Evolutionary conservation across 2,797 vertebrate genomes (phyloP).

Genomic region (Bovichtus diacanthus): DNA sequence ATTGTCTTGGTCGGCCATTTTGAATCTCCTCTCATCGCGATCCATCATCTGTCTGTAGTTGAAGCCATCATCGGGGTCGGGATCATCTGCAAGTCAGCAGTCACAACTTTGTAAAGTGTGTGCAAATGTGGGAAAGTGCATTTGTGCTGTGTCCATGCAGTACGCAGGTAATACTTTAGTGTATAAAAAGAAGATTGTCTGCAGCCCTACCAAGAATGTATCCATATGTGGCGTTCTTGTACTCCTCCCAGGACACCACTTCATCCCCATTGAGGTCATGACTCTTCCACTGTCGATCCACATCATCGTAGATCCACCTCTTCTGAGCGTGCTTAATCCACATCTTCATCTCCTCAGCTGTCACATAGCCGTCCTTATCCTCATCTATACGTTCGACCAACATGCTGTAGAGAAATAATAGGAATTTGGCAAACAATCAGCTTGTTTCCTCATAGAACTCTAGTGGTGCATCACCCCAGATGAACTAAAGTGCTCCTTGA

Average conservation of each 20-base stretch:
- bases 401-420: constrained; percentile 84
- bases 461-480: background rate
- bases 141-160: background rate
- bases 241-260: constrained; percentile 96
- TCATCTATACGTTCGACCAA: constrained; percentile 95
- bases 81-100: constrained; percentile 87
- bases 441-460: background rate
- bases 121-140: background rate
- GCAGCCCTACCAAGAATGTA: constrained; percentile 91
- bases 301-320: constrained; percentile 98
- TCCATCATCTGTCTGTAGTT: constrained; percentile 99
- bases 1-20: constrained; percentile 92
- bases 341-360: constrained; percentile 92
- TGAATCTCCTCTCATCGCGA: constrained; percentile 96
- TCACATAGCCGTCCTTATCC: constrained; percentile 94
- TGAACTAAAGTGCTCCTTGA: constrained; percentile 4
- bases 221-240: constrained; percentile 98
- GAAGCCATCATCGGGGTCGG: constrained; percentile 94
- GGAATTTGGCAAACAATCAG: constrained; percentile 4
- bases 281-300: constrained; percentile 97
- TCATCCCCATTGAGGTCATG: constrained; percentile 96
- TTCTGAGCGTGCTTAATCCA: constrained; percentile 99
- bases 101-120: background rate
- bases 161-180: background rate
- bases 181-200: background rate